A percentile compares a stretch with the other conserved stretches of the same genome.
These are phyloP conservation scores for Ceratina japonica DNA, from an alignment of 1,140 invertebrate genomes.

Conservation along the genomic window DNA sequence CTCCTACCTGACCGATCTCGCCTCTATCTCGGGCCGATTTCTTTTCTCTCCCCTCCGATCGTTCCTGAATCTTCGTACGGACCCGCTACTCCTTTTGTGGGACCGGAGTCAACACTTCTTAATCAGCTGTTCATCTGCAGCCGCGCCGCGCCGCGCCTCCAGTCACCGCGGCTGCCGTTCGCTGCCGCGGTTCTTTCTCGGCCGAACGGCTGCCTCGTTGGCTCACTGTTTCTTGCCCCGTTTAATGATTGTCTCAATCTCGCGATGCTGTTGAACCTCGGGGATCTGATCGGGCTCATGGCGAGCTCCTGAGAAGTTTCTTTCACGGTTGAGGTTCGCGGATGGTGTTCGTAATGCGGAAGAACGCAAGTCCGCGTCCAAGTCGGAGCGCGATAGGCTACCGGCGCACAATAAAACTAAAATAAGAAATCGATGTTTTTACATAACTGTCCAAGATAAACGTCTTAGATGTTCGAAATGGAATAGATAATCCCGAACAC, in stretches of 20 bases:
- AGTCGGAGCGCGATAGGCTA: no score
- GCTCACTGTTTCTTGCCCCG: neutral
- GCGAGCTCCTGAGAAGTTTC: neutral
- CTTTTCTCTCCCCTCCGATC: constrained; percentile 31
- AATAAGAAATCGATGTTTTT: no score
- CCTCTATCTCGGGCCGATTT: constrained; percentile 25
- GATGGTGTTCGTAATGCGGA: neutral
- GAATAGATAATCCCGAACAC: no score
- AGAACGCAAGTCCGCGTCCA: neutral
- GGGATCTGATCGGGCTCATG: neutral
- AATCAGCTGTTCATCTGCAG: constrained; percentile 29
- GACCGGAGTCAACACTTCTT: neutral
- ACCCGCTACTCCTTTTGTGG: neutral
- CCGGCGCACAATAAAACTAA: no score
- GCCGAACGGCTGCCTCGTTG: neutral
- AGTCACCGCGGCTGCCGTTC: no score
- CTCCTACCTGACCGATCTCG: constrained; percentile 68
- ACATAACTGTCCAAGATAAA: no score
- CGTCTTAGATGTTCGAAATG: no score
- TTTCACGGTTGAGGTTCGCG: no score
- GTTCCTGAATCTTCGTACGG: constrained; percentile 28
- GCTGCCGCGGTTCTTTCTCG: neutral
- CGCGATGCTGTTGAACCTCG: neutral
- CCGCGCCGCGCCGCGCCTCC: neutral
- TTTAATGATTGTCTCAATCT: neutral